Percentiles rank a stretch among this genome's conserved stretches.
Conservation (phyloP, 2,888 invertebrate genomes). For the Nebria brevicollis region DNA sequence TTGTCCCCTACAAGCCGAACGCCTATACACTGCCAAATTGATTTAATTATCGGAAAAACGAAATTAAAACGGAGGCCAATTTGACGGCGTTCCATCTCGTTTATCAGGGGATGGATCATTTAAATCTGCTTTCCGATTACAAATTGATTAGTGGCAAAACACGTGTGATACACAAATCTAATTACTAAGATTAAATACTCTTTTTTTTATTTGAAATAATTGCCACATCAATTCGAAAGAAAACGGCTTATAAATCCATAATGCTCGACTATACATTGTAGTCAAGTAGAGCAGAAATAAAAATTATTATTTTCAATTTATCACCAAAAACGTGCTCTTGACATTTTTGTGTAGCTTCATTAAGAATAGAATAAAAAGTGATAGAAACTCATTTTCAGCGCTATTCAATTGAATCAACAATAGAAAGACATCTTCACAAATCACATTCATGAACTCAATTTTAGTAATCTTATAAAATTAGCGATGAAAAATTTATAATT, state of each 20-base stretch:
- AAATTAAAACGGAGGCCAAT: conserved; percentile 19
- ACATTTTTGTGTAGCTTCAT: too few relatives aligned
- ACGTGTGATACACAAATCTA: too few relatives aligned
- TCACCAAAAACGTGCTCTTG: too few relatives aligned
- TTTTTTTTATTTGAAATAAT: too few relatives aligned
- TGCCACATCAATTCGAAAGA: too few relatives aligned
- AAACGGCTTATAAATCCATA: too few relatives aligned
- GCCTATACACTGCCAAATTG: conserved; percentile 3
- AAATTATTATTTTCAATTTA: too few relatives aligned
- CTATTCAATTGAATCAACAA: not conserved
- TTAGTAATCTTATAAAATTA: not conserved
- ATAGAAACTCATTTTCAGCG: not conserved
- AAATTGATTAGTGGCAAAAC: too few relatives aligned
- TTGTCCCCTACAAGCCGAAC: not conserved
- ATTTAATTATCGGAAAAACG: conserved; percentile 13
- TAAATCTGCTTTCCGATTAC: too few relatives aligned
- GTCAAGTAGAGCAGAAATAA: too few relatives aligned
- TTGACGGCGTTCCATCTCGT: not conserved
- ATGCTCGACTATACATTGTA: too few relatives aligned
- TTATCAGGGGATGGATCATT: not conserved
- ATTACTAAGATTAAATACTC: too few relatives aligned
- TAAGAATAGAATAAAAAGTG: not conserved
- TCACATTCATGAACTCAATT: not conserved
- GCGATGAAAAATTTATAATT: not conserved
- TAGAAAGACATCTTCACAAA: not conserved